These are phyloP conservation scores for Noctua pronuba DNA, from an alignment of 2,888 invertebrate species.

Conservation along the genomic window DNA sequence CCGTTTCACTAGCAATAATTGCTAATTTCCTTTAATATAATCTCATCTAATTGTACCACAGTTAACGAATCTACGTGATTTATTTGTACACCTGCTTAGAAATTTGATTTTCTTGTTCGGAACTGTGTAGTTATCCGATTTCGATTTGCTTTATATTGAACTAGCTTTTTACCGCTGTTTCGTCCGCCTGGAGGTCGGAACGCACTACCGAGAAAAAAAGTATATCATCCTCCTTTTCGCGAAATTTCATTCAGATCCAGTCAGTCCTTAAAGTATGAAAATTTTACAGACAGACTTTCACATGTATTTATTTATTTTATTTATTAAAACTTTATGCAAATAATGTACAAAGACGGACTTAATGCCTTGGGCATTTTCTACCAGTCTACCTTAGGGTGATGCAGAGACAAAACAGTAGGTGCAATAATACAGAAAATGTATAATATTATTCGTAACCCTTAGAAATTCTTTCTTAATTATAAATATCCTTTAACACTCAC, in stretches of 20 bases:
- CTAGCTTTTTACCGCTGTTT: neutral
- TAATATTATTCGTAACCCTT: too few relatives aligned
- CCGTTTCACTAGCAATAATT: slow-evolving; percentile 73
- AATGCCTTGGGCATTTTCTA: too few relatives aligned
- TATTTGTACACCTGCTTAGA: slow-evolving; percentile 51
- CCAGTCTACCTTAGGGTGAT: too few relatives aligned
- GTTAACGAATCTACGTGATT: slow-evolving; percentile 56
- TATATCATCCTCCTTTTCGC: neutral
- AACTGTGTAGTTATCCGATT: slow-evolving; percentile 40
- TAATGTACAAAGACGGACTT: too few relatives aligned
- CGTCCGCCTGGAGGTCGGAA: neutral
- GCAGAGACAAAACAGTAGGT: too few relatives aligned
- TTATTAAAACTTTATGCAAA: too few relatives aligned
- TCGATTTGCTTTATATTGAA: slow-evolving; percentile 9
- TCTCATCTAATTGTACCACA: slow-evolving; percentile 67
- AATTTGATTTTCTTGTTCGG: slow-evolving; percentile 51
- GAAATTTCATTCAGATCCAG: neutral
- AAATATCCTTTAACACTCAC: neutral
- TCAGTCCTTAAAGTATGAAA: neutral
- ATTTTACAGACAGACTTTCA: neutral
- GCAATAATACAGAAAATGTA: too few relatives aligned
- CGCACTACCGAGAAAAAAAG: neutral
- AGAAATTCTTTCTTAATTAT: slow-evolving; percentile 6
- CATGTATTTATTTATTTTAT: too few relatives aligned
- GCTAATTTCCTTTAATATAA: slow-evolving; percentile 74